Base-by-base conservation (phyloP, 2,113 vertebrate species). In the Poeciliopsis turrubarensis region DNA sequence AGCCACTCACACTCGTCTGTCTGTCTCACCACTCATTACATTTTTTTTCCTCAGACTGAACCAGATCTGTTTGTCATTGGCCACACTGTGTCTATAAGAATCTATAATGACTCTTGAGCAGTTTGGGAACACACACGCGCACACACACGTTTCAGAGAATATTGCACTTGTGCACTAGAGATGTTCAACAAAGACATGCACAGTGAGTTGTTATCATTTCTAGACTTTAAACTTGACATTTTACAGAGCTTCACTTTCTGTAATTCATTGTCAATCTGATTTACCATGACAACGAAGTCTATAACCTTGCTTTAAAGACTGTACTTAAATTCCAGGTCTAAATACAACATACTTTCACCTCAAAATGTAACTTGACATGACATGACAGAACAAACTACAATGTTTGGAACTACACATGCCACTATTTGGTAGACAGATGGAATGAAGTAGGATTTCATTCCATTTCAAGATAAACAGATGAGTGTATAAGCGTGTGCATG, bases 1-100 rank as follows among this genome's bases (percentile, higher is more conserved):
- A 87, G 88, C 87, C 87, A 86, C 85, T 89, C 87, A 88, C 77
- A 89, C 86, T 90, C 84, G 75, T 89, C 82, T 89, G 91, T 85
- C 90, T 86, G 88, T 86, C 86, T 87, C 89, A 73, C 72, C 83
- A 81, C 90, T 92, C 90, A 91, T 91, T 91, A 88, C 77, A n/a
- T 12, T 79, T 78, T 83, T 82, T 86, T 57, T 10, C 25, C 9
- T 60, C 81, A 87, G 67, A 91, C 80, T 81, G 79, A 90, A 86
- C 83, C 80, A 74, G 85, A 89, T 87, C 79, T 54, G 66, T 79
- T 89, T 79, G 67, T 82, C 82, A 86, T 77, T 81, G 81, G 67
- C 78, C 87, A 82, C 77, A 72, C 51, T 78, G 78, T 81, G 83
- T 86, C 83, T 79, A 81, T 78, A 84, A 81, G 86, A 88, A 84